Evolutionary conservation across 2,888 invertebrate species (phyloP).

Genomic region (Nemotelus pantherinus): DNA sequence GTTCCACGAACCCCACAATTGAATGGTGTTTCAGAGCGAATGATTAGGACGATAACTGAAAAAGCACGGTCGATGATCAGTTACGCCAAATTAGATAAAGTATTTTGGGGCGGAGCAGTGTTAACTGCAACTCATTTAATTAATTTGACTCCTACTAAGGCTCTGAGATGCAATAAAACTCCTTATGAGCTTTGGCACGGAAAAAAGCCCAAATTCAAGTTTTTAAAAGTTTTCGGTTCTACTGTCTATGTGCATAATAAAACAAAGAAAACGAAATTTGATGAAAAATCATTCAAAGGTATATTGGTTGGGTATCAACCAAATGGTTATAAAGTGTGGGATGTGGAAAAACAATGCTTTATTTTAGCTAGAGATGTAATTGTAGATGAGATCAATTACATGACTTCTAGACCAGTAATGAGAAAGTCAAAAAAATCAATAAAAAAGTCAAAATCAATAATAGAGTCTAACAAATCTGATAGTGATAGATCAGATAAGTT

Average conservation of each 20-base stretch:
- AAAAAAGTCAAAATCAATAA: constrained; percentile 20
- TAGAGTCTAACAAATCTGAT: constrained; percentile 23
- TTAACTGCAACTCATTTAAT: too few species aligned
- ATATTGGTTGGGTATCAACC: too few species aligned
- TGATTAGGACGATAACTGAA: constrained; percentile 58
- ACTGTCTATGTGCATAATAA: too few species aligned
- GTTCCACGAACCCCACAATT: constrained; percentile 58
- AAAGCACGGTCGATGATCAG: constrained; percentile 57
- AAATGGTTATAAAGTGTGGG: constrained; percentile 59
- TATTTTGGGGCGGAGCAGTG: too few species aligned
- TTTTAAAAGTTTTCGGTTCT: too few species aligned
- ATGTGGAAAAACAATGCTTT: constrained; percentile 55
- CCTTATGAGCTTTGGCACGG: too few species aligned
- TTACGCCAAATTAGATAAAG: too few species aligned
- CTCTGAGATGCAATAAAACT: too few species aligned
- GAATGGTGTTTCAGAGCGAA: constrained; percentile 59
- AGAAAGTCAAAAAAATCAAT: constrained; percentile 26
- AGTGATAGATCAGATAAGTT: constrained; percentile 15
- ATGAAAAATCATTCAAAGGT: too few species aligned
- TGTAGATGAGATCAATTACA: constrained; percentile 56
- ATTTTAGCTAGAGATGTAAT: constrained; percentile 58
- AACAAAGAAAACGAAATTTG: too few species aligned
- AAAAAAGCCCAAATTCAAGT: too few species aligned
- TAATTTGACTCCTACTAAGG: too few species aligned
- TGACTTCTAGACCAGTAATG: constrained; percentile 52